These are phyloP conservation scores for Xestia xanthographa DNA, from an alignment of 2,888 invertebrate species.

Conservation along the genomic window DNA sequence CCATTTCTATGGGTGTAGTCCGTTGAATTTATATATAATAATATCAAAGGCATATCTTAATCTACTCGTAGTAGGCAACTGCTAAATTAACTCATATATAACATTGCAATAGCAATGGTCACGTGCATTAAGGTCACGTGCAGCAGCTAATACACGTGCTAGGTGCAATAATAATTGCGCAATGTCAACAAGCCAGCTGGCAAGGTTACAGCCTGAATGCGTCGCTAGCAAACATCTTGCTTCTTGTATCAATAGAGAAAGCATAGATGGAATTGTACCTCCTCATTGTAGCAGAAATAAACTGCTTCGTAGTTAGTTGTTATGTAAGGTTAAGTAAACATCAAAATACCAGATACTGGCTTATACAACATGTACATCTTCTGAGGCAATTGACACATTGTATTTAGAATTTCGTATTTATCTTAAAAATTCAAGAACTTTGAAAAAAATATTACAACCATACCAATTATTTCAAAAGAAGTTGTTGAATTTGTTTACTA, in stretches of 20 bases:
- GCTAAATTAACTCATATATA: slow-evolving; percentile 69
- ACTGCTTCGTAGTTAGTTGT: not conserved
- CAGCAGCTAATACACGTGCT: slow-evolving; percentile 76
- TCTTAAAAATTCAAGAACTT: not conserved
- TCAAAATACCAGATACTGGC: slow-evolving; percentile 3
- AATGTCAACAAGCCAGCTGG: slow-evolving; percentile 77
- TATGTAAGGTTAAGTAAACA: not conserved
- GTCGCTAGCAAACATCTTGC: slow-evolving; percentile 69
- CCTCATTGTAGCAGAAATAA: not conserved
- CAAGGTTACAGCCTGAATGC: slow-evolving; percentile 73
- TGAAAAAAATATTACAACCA: not conserved
- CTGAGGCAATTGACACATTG: not conserved
- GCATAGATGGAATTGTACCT: slow-evolving; percentile 35
- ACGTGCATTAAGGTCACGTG: slow-evolving; percentile 77
- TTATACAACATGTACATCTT: not conserved
- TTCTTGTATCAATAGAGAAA: slow-evolving; percentile 71
- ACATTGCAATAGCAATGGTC: slow-evolving; percentile 70
- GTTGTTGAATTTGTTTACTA: not conserved
- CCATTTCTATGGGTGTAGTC: not conserved
- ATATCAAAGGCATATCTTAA: slow-evolving; percentile 28
- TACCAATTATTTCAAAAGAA: not conserved
- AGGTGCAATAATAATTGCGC: slow-evolving; percentile 78
- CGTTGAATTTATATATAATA: not conserved
- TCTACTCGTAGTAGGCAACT: slow-evolving; percentile 28
- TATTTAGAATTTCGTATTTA: not conserved